Conservation (phyloP, 2,113 vertebrate genomes). For the Casuarius casuarius region DNA sequence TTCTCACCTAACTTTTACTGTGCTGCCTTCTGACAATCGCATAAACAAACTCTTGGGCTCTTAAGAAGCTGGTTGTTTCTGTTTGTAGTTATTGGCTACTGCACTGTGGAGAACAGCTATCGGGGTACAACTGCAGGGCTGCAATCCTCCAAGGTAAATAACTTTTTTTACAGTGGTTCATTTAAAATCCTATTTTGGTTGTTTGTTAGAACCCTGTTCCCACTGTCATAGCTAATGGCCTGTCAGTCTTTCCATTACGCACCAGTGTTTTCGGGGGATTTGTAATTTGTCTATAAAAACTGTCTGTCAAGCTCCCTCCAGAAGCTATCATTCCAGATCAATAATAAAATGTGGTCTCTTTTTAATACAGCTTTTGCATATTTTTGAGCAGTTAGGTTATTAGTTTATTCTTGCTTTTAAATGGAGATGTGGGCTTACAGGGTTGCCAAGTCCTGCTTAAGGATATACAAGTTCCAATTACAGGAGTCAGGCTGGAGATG, state of each 20-base stretch:
- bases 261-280: background rate
- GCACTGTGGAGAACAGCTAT: accelerated
- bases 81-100: background rate
- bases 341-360: background rate
- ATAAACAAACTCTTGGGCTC: background rate
- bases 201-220: background rate
- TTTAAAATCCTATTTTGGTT: background rate
- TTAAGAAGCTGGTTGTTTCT: background rate
- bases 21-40: no score
- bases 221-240: background rate
- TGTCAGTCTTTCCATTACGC: background rate
- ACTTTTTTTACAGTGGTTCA: background rate
- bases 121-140: background rate
- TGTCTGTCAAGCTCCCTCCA: background rate
- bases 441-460: background rate
- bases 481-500: background rate
- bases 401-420: background rate
- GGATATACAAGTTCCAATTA: background rate
- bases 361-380: background rate
- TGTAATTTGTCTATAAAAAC: background rate
- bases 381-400: background rate
- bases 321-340: background rate
- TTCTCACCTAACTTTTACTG: background rate
- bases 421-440: background rate
- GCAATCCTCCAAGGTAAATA: background rate